Evolutionary conservation across 2,888 invertebrate species (phyloP).

Genomic region (Acanthococcus lagerstroemiae): DNA sequence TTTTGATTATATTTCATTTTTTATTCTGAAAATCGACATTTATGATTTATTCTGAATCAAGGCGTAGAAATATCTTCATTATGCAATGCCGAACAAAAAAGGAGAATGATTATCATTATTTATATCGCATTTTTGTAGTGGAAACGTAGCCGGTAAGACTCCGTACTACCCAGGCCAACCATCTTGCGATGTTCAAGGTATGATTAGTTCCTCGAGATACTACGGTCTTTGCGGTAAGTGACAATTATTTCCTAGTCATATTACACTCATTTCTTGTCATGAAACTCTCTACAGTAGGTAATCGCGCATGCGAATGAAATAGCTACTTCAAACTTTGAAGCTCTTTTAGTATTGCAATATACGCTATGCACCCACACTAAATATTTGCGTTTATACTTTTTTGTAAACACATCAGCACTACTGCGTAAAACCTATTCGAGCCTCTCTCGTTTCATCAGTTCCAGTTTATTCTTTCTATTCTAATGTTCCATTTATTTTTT

Average conservation of each 20-base stretch:
- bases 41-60: slow-evolving; percentile 1
- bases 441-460: too few species aligned
- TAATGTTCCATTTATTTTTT: not conserved
- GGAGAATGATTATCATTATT: slow-evolving; percentile 15
- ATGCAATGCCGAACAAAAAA: too few species aligned
- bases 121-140: slow-evolving; percentile 44
- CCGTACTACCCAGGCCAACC: slow-evolving; percentile 68
- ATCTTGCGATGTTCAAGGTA: slow-evolving; percentile 58
- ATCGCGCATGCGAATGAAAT: too few species aligned
- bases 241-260: slow-evolving; percentile 22
- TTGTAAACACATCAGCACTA: not conserved
- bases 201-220: slow-evolving; percentile 60
- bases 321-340: too few species aligned
- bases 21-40: not conserved
- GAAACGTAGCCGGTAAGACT: slow-evolving; percentile 63
- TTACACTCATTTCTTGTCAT: not conserved
- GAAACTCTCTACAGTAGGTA: not conserved
- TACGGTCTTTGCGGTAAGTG: slow-evolving; percentile 67
- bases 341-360: too few species aligned
- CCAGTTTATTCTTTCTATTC: too few species aligned
- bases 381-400: not conserved
- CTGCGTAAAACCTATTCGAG: too few species aligned
- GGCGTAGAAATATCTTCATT: too few species aligned
- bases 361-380: not conserved
- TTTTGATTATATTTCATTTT: not conserved